A percentile compares a stretch with the other conserved stretches of the same genome.
phyloP scores from a whole-genome alignment of 1,140 invertebrate genomes.

The Magallana angulata region DNA sequence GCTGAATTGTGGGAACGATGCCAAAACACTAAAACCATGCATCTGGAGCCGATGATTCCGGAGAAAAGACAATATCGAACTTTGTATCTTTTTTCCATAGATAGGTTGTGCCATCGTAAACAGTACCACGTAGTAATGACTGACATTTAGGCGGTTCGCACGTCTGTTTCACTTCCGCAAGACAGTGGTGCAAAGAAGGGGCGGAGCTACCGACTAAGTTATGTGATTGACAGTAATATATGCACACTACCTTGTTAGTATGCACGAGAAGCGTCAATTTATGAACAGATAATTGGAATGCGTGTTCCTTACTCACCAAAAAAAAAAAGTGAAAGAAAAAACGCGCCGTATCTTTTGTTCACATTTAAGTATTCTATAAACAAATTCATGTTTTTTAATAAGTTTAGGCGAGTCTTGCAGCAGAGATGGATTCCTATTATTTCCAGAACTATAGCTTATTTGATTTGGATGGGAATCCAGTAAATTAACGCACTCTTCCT shows the following conservation, averaged over 20 bases:
- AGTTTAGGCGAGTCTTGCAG: not conserved
- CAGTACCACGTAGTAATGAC: constrained; percentile 20
- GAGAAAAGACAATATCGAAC: constrained; percentile 22
- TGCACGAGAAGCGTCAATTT: constrained; percentile 4
- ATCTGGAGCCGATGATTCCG: not conserved
- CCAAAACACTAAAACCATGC: constrained; percentile 17
- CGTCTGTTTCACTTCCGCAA: constrained; percentile 34
- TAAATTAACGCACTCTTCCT: not conserved
- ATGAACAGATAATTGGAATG: not conserved
- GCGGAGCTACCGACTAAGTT: not conserved
- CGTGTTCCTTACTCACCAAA: not conserved
- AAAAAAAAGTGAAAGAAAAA: not conserved
- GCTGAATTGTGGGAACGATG: not conserved
- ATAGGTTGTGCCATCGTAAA: constrained; percentile 27
- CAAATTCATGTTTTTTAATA: too few relatives aligned
- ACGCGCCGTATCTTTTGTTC: too few relatives aligned
- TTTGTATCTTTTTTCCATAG: not conserved
- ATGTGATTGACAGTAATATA: constrained; percentile 13
- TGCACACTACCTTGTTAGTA: constrained; percentile 24
- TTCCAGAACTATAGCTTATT: not conserved
- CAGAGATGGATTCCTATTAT: not conserved
- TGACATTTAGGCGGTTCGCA: constrained; percentile 36
- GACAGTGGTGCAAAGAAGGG: constrained; percentile 4
- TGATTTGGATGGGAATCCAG: not conserved
- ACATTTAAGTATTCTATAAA: too few relatives aligned